Conservation (phyloP, 1,140 invertebrate species). For the Forficula auricularia region DNA sequence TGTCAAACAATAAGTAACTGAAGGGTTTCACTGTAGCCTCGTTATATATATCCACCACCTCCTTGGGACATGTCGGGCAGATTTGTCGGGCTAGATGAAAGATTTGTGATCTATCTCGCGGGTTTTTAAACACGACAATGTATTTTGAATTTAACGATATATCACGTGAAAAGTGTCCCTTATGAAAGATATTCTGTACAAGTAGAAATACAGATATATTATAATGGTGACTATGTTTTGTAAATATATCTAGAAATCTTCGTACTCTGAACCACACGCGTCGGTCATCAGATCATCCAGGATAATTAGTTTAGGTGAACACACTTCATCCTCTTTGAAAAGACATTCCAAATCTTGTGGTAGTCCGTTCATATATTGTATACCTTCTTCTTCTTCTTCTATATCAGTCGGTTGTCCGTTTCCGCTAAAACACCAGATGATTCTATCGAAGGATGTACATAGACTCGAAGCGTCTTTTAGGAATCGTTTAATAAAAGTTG, state of each 20-base stretch:
- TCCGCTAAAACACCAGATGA: neutral
- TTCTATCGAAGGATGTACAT: neutral
- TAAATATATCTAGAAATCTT: constrained; percentile 7
- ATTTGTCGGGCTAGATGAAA: constrained; percentile 6
- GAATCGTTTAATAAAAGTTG: constrained; percentile 8
- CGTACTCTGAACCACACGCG: neutral
- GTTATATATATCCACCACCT: constrained; percentile 1
- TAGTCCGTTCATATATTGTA: constrained; percentile 2
- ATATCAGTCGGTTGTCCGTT: neutral
- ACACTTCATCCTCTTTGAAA: no score
- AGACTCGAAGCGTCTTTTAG: constrained; percentile 1
- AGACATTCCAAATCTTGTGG: no score
- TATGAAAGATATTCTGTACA: constrained; percentile 4
- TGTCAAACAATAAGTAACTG: constrained; percentile 9
- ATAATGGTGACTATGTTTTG: constrained; percentile 6
- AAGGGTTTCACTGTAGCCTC: constrained; percentile 4
- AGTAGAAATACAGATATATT: constrained; percentile 7
- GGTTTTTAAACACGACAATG: constrained; percentile 10
- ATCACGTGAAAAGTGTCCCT: constrained; percentile 1
- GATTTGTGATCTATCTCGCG: constrained; percentile 8
- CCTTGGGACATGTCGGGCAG: constrained; percentile 1
- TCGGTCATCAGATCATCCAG: constrained; percentile 12
- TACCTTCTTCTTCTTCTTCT: neutral
- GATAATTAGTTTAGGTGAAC: constrained; percentile 1
- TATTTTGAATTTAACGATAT: constrained; percentile 7